phyloP scores from a whole-genome alignment of 2,113 vertebrate species.

The Phalacrocorax aristotelis region DNA sequence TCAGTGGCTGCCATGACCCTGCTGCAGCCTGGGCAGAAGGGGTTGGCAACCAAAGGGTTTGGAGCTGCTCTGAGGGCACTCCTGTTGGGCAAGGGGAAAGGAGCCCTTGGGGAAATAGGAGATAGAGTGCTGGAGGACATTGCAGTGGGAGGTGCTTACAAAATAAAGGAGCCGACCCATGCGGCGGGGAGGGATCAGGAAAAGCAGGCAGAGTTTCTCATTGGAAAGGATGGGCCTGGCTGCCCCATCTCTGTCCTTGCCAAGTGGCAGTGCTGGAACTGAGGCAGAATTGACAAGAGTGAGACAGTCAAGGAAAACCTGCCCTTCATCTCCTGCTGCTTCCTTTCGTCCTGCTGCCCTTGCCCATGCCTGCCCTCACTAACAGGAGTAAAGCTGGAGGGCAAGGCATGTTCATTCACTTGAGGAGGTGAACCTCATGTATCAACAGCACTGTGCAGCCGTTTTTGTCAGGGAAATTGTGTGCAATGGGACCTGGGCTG shows the following conservation, averaged over 20 bases:
- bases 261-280: not conserved
- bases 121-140: not conserved
- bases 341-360: not conserved
- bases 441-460: not conserved
- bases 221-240: not conserved
- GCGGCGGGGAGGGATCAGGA: not conserved
- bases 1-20: not conserved
- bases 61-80: not conserved
- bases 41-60: not conserved
- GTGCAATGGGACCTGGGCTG: not conserved
- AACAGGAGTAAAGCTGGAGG: not conserved
- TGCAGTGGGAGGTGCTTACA: not conserved
- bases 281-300: not conserved
- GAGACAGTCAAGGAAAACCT: not conserved
- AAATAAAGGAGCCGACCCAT: not conserved
- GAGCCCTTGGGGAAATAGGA: not conserved
- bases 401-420: not conserved
- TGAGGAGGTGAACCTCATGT: accelerated
- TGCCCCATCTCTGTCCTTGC: not conserved
- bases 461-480: not conserved
- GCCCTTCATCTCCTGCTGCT: not conserved
- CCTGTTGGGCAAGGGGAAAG: not conserved
- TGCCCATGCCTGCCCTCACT: not conserved
- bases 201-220: not conserved
- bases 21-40: not conserved